Percentiles rank a stretch among this genome's conserved stretches.
These are phyloP conservation scores for Sinelater perroti DNA, from an alignment of 2,888 invertebrate species.

Conservation along the genomic window DNA sequence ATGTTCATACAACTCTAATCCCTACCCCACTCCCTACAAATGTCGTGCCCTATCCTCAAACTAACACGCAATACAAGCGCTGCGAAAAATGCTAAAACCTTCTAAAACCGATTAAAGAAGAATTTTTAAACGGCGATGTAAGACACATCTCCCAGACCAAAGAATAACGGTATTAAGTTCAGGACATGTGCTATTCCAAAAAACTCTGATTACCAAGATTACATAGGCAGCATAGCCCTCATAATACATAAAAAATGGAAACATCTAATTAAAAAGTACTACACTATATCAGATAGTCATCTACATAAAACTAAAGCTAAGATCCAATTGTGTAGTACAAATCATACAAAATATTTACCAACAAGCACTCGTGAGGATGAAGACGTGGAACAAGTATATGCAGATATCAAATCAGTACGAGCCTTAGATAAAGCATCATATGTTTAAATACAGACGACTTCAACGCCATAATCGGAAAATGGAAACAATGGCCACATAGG, in stretches of 20 bases:
- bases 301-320: constrained; percentile 2
- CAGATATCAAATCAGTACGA: too few species aligned
- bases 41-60: too few species aligned
- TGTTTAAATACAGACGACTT: not conserved
- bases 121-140: too few species aligned
- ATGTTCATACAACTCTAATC: too few species aligned
- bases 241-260: not conserved
- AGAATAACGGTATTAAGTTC: constrained; percentile 1
- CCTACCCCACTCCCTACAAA: too few species aligned
- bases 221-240: not conserved
- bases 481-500: too few species aligned
- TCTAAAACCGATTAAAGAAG: too few species aligned
- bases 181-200: constrained; percentile 1
- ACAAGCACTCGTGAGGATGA: not conserved
- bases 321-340: not conserved
- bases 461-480: too few species aligned
- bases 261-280: not conserved
- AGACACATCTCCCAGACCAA: not conserved
- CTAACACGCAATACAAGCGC: too few species aligned
- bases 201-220: not conserved
- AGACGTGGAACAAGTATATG: not conserved
- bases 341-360: not conserved
- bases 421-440: too few species aligned
- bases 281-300: not conserved
- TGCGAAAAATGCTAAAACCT: too few species aligned